Percentiles rank a stretch among this genome's conserved stretches.
These are phyloP conservation scores for Lacanobia wlatinum DNA, from an alignment of 2,888 invertebrate species.

Conservation along the genomic window DNA sequence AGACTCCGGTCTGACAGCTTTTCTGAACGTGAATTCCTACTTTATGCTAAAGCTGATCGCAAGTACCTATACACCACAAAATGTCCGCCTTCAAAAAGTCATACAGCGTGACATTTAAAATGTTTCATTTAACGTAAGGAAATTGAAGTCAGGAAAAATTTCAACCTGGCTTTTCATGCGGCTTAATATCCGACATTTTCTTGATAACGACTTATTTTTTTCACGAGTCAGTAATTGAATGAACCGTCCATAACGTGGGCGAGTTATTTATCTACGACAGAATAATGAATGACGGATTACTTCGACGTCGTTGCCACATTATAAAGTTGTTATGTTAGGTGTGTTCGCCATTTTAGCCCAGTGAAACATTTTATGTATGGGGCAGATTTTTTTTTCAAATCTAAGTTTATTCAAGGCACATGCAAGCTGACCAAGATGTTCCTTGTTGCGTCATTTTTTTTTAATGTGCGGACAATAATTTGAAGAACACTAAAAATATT, in stretches of 20 bases:
- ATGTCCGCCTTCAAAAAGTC: background rate
- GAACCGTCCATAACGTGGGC: slow-evolving; percentile 42
- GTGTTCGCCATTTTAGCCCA: slow-evolving; percentile 22
- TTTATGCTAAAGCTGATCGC: background rate
- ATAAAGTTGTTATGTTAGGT: slow-evolving; percentile 42
- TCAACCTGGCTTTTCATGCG: slow-evolving; percentile 16
- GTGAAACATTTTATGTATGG: slow-evolving; percentile 26
- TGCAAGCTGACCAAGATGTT: background rate
- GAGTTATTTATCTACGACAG: slow-evolving; percentile 59
- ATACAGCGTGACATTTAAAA: slow-evolving; percentile 30
- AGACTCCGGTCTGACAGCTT: background rate
- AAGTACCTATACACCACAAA: background rate
- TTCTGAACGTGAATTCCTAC: background rate
- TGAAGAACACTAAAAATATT: background rate
- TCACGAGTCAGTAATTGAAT: slow-evolving; percentile 50
- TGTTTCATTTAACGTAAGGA: slow-evolving; percentile 27
- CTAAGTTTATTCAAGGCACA: slow-evolving; percentile 6
- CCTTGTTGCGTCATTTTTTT: background rate
- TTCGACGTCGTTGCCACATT: slow-evolving; percentile 33
- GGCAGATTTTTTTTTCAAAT: slow-evolving; percentile 9
- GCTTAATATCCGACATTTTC: slow-evolving; percentile 39
- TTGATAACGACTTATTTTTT: slow-evolving; percentile 51
- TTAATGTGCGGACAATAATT: background rate
- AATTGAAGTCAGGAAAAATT: slow-evolving; percentile 20
- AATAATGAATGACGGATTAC: slow-evolving; percentile 60